Conservation (phyloP, 1,140 invertebrate species). For the Ptiloglossa arizonensis region DNA sequence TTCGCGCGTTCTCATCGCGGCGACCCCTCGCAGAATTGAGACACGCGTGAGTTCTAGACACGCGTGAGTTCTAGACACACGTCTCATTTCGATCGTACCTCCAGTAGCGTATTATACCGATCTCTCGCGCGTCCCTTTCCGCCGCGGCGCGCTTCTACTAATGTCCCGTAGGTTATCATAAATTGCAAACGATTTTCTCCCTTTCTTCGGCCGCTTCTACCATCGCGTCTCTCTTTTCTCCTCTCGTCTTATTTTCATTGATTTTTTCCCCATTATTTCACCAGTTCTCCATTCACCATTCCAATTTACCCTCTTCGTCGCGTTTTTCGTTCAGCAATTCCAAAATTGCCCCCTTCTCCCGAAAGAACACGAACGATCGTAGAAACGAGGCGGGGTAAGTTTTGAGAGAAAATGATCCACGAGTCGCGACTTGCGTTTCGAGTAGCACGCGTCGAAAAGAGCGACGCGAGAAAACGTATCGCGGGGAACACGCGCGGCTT, state of each 20-base stretch:
- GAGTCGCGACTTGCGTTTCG: slow-evolving; percentile 2
- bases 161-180: slow-evolving; percentile 43
- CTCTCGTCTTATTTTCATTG: too few species aligned
- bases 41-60: slow-evolving; percentile 24
- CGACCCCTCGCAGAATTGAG: too few species aligned
- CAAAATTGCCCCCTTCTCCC: too few species aligned
- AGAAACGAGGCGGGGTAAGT: too few species aligned
- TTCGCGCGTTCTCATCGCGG: too few species aligned
- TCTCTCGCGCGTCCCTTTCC: not conserved
- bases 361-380: too few species aligned
- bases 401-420: slow-evolving; percentile 13
- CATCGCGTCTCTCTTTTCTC: slow-evolving; percentile 1
- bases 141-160: not conserved
- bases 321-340: too few species aligned
- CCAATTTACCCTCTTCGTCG: not conserved
- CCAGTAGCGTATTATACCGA: slow-evolving; percentile 55
- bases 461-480: not conserved
- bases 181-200: slow-evolving; percentile 41
- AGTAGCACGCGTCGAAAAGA: not conserved
- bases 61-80: slow-evolving; percentile 2
- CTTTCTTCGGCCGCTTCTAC: slow-evolving; percentile 8
- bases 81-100: slow-evolving; percentile 17
- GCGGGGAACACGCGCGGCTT: not conserved
- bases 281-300: not conserved
- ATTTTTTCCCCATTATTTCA: not conserved